Percentiles rank a stretch among this genome's conserved stretches.
Evolutionary conservation across 2,113 vertebrate genomes (phyloP).

Genomic region (Platichthys stellatus): DNA sequence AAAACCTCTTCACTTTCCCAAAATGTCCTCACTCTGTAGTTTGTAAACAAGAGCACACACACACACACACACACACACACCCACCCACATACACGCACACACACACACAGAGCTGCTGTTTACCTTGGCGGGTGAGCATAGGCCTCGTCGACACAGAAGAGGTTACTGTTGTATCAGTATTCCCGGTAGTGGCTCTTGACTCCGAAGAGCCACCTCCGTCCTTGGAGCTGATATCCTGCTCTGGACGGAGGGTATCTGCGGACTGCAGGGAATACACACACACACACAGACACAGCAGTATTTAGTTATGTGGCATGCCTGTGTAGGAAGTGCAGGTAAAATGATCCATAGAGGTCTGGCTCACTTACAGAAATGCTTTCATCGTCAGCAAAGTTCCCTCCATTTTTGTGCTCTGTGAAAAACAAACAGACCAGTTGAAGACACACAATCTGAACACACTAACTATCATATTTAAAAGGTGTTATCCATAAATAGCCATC

Average conservation of each 20-base stretch:
- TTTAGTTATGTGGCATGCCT: conserved; percentile 16
- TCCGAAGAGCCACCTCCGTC: conserved; percentile 74
- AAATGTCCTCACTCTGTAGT: too few relatives aligned
- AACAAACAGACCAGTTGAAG: conserved; percentile 22
- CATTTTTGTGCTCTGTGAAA: conserved; percentile 84
- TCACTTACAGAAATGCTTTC: conserved; percentile 77
- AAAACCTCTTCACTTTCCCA: too few relatives aligned
- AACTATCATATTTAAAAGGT: too few relatives aligned
- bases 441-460: not conserved
- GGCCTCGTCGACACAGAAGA: conserved; percentile 62
- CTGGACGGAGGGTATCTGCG: conserved; percentile 67
- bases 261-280: conserved; percentile 73
- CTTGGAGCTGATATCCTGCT: conserved; percentile 82
- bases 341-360: conserved; percentile 16
- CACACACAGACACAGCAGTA: not conserved
- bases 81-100: not conserved
- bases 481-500: not conserved
- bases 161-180: conserved; percentile 55
- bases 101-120: not conserved
- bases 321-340: conserved; percentile 16
- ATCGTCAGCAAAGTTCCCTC: conserved; percentile 85
- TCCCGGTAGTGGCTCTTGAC: conserved; percentile 52
- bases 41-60: not conserved
- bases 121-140: conserved; percentile 80
- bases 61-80: too few relatives aligned